Evolutionary conservation across 37 sponge, comb jelly and placozoan genomes (phyloP), one percentile per base, ranked within the genome.

Genomic region (Ephydatia muelleri): DNA sequence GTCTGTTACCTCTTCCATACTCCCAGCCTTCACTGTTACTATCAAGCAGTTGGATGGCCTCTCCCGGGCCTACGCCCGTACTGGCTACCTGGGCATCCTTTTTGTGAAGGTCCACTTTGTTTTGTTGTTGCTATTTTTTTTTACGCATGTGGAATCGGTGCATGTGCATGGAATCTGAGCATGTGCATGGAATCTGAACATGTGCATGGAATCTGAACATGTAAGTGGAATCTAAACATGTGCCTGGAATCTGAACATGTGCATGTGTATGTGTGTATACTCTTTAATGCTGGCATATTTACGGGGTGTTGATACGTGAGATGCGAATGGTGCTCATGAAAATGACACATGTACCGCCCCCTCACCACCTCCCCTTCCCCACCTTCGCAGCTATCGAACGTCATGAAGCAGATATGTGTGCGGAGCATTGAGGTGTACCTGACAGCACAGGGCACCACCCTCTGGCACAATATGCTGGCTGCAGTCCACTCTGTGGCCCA

Each of bases 1-100:
- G 25, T 43, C 57, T 27, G 66, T 87, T 19, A 43, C 67, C 27
- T 65, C 81, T 31, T 27, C 29, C 83, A 70, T 84, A 19, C 91
- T 90, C 14, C 88, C 91, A 3, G 67, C 75, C 31, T 66, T 92
- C 29, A 21, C 33, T 19, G 19, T 66, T 21, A 34, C 73, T 49
- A 26, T 93, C 33, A 84, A 75, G 29, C 91, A 93, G 86, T 84
- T 85, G 81, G 92, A 90, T 12, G 86, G 87, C 75, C 80, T 83
- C 19, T 96, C 98, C 39, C 75, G 91, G 26, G 73, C 78, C 25
- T 94, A 95, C 75, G 93, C 95, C 25, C 84, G 83, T 31, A 83
- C 92, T 27, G 98, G 98, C 3, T 97, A 88, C 64, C 84, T 97
- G 25, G 95, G 91, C 4, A 67, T 97, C 12, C 81, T 97, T 3